Evolutionary conservation across 2,888 invertebrate genomes (phyloP), one percentile per base, ranked within the genome.

Genomic region (Caenorhabditis sp.): DNA sequence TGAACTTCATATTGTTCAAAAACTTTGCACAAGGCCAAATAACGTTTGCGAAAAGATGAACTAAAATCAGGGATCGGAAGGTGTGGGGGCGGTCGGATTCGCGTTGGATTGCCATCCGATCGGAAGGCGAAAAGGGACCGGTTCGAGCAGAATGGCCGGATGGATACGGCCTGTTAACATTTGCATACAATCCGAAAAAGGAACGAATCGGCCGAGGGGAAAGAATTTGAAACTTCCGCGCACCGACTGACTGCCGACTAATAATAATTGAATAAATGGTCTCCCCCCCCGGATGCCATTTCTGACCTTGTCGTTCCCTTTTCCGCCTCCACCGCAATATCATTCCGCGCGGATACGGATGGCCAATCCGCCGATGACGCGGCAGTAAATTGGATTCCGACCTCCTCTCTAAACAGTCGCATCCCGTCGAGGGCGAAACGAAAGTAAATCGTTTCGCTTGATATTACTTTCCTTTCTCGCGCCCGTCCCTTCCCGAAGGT

Each of bases 141-240:
- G 70, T 70, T 70, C 70, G 70, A 70, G 70, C 70, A 50, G 15
- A 8, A 27, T 15, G 37, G 20, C 62, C 35, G n/a, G 37, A 13
- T 20, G 70, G 70, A 59, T 70, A 58, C 59, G 70, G 59, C 59
- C 43, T 70, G 70, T 70, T 70, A 70, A 70, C 70, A 70, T 70
- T 70, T 70, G 53, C 70, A 70, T 70, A 61, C 4, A 24, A 55
- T 15, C 7, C 22, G 13, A 58, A 26, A 13, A 35, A 20, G 39
- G 27, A 11, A n/a, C n/a, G 39, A 52, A 41, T 37, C 48, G 22
- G 22, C 22, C 22, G 24, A 37, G 6, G 20, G 43, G 30, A 43
- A 13, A 27, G 39, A 27, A 50, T 17, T 17, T 26, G 48, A 35
- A 26, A 52, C 32, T 48, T 22, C 30, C 17, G 35, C 17, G 15